Conservation (phyloP, 2,888 invertebrate genomes). For the Ariolimax columbianus region DNA sequence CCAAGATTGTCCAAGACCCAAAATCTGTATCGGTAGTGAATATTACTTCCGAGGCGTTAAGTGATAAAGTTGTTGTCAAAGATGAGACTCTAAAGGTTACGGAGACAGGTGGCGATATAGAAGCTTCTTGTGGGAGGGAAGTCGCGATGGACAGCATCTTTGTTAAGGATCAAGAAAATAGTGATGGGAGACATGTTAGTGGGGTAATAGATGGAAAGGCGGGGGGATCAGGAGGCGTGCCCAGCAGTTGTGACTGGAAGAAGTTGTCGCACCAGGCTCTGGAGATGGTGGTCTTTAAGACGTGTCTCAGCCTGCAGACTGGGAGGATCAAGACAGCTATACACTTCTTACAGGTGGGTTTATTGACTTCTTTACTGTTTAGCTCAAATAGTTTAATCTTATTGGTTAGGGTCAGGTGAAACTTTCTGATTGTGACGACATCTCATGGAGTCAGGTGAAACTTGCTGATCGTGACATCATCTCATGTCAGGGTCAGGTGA, state of each 20-base stretch:
- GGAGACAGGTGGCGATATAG: not conserved
- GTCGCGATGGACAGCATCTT: not conserved
- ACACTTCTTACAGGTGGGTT: constrained; percentile 65
- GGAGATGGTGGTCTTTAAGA: constrained; percentile 72
- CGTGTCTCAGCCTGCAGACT: constrained; percentile 66
- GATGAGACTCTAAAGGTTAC: not conserved
- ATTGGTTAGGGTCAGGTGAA: too few species aligned
- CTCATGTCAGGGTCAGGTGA: too few species aligned
- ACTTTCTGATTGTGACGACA: too few species aligned
- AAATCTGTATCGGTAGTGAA: not conserved
- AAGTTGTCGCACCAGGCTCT: constrained; percentile 68
- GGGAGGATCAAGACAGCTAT: constrained; percentile 67
- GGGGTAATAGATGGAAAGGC: not conserved
- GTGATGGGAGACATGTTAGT: not conserved
- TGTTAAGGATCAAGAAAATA: not conserved
- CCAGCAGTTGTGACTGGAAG: not conserved
- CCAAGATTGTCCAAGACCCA: not conserved
- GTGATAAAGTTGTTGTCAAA: not conserved
- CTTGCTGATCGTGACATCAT: too few species aligned
- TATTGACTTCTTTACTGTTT: too few species aligned
- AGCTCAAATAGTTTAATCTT: too few species aligned
- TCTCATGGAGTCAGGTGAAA: too few species aligned
- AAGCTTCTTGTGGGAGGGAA: not conserved
- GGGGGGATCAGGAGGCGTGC: too few species aligned
- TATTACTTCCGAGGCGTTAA: not conserved